These are phyloP conservation scores for Herpetotheres cachinnans DNA, from an alignment of 2,113 vertebrate genomes.

Conservation along the genomic window DNA sequence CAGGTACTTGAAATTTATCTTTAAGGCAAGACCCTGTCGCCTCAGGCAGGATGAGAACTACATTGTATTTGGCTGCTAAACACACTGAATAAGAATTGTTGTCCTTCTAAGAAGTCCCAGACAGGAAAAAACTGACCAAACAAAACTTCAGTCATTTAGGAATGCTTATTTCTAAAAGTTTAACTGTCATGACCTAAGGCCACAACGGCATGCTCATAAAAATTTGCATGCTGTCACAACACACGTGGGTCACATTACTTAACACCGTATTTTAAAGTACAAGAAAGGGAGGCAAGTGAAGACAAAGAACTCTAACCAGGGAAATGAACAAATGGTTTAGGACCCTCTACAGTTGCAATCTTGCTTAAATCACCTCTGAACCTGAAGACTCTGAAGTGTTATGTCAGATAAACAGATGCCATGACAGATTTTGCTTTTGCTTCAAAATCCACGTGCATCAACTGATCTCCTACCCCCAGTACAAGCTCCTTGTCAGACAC, in stretches of 20 bases:
- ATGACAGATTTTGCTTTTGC: background rate
- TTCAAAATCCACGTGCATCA: background rate
- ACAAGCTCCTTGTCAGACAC: background rate
- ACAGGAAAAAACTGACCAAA: background rate
- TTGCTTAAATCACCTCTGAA: background rate
- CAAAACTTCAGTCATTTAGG: background rate
- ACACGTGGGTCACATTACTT: background rate
- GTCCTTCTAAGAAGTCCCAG: background rate
- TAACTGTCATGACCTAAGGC: background rate
- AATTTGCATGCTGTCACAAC: background rate
- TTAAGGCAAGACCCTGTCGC: background rate
- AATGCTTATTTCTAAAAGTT: background rate
- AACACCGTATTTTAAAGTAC: background rate
- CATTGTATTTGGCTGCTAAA: background rate
- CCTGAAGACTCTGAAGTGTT: background rate
- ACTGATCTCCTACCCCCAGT: background rate
- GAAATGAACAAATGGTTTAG: background rate
- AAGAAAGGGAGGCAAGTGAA: background rate
- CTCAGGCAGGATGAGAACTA: background rate
- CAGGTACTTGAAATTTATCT: conserved; percentile 6
- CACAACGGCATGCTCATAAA: background rate
- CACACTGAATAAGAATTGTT: background rate
- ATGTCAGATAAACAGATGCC: background rate
- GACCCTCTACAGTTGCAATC: background rate
- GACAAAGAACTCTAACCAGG: background rate